phyloP scores from a whole-genome alignment of 2,888 invertebrate genomes.

The Ichneumoninae sp. region DNA sequence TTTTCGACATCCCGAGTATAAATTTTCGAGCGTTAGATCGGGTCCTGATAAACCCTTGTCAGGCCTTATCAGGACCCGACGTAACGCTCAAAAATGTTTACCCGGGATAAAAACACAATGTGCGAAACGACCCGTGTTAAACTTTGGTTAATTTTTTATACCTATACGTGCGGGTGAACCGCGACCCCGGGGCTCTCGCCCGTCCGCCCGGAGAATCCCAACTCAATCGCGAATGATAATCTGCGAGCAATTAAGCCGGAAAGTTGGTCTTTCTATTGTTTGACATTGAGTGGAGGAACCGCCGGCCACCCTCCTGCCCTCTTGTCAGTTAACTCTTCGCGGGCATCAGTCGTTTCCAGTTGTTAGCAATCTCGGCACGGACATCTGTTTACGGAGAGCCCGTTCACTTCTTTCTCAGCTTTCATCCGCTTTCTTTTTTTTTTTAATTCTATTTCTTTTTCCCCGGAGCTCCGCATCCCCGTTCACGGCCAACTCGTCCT shows the following conservation, averaged over 20 bases:
- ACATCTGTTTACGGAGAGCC: slow-evolving; percentile 67
- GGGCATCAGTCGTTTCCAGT: slow-evolving; percentile 52
- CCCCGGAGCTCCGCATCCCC: slow-evolving; percentile 2
- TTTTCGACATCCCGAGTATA: not conserved
- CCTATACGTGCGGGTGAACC: not conserved
- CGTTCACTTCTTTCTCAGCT: slow-evolving; percentile 59
- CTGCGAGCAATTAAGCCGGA: slow-evolving; percentile 68
- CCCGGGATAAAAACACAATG: not conserved
- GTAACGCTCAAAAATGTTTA: too few relatives aligned
- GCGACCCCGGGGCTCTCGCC: not conserved
- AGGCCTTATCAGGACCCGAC: too few relatives aligned
- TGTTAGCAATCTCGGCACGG: slow-evolving; percentile 65
- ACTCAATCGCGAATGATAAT: slow-evolving; percentile 66
- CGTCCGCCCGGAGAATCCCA: slow-evolving; percentile 34
- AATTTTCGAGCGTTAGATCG: too few relatives aligned
- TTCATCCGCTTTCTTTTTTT: slow-evolving; percentile 35
- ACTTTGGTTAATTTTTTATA: not conserved
- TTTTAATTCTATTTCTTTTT: slow-evolving; percentile 29
- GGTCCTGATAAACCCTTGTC: too few relatives aligned
- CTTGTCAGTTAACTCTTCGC: slow-evolving; percentile 50
- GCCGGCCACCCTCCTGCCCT: slow-evolving; percentile 35
- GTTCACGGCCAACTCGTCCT: slow-evolving; percentile 54
- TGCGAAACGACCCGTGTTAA: not conserved
- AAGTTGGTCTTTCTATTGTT: slow-evolving; percentile 61
- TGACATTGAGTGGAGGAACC: slow-evolving; percentile 56